A percentile compares a stretch with the other conserved stretches of the same genome.
phyloP scores from a whole-genome alignment of 2,113 vertebrate genomes.

The Nothobranchius kuhntae region DNA sequence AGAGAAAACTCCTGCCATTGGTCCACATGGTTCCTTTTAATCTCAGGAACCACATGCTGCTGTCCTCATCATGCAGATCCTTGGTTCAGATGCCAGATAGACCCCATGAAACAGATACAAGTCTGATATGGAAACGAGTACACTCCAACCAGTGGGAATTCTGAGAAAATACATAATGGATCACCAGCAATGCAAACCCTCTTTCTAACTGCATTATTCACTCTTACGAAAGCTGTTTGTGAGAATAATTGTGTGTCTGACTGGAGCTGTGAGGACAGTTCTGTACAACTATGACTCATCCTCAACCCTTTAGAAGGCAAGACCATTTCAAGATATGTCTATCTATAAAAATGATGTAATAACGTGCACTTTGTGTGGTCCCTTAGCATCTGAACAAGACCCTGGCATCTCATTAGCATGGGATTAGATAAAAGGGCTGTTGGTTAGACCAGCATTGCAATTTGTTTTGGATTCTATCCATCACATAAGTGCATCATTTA shows the following conservation, averaged over 20 bases:
- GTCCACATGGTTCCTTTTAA: too few species aligned
- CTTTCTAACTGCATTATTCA: constrained; percentile 50
- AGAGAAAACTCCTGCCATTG: too few species aligned
- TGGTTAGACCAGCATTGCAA: background rate
- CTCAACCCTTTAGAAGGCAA: constrained; percentile 24
- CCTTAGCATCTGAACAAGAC: too few species aligned
- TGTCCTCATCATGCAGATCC: too few species aligned
- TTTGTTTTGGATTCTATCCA: background rate
- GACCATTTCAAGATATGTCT: constrained; percentile 20
- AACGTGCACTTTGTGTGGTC: background rate
- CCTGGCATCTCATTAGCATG: background rate
- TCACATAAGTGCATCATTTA: too few species aligned
- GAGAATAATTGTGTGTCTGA: constrained; percentile 20
- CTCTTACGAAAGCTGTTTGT: constrained; percentile 32
- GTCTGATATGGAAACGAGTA: constrained; percentile 21
- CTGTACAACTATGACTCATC: constrained; percentile 50
- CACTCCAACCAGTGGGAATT: constrained; percentile 39
- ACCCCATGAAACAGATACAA: constrained; percentile 18
- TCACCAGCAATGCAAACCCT: constrained; percentile 43
- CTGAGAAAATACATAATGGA: constrained; percentile 44
- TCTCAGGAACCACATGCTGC: too few species aligned
- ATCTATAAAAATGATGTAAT: background rate
- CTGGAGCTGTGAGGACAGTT: background rate
- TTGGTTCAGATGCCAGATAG: too few species aligned
- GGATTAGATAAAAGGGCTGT: background rate